A percentile compares a stretch with the other conserved stretches of the same genome.
These are phyloP conservation scores for Ptychobarbus kaznakovi DNA, from an alignment of 2,797 vertebrate genomes.

Conservation along the genomic window DNA sequence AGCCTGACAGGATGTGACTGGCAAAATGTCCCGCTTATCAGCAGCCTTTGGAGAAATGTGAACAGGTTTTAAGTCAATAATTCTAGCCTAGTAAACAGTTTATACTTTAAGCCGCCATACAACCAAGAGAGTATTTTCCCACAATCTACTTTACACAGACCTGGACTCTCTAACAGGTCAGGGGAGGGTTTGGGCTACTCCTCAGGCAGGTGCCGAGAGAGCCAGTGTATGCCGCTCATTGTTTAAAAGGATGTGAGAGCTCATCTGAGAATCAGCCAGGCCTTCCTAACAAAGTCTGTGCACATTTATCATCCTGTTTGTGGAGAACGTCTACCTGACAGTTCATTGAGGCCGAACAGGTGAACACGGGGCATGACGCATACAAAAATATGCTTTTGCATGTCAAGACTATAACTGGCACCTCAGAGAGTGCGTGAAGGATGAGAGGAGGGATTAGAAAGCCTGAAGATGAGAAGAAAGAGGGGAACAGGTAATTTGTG, in stretches of 20 bases:
- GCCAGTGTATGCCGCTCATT: not conserved
- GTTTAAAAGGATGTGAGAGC: constrained; percentile 11
- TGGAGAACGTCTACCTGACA: constrained; percentile 28
- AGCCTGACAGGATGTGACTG: not conserved
- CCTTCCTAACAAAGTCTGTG: constrained; percentile 21
- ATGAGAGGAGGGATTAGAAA: not conserved
- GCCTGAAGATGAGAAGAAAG: not conserved
- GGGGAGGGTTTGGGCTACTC: constrained; percentile 2
- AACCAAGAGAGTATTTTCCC: not conserved
- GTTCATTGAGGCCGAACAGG: constrained; percentile 18
- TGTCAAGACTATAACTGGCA: constrained; percentile 5
- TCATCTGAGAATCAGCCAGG: constrained; percentile 34
- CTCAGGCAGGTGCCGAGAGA: constrained; percentile 15
- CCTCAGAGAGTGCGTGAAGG: constrained; percentile 8
- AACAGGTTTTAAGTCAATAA: constrained; percentile 21
- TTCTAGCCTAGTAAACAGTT: constrained; percentile 6
- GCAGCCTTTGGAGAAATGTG: constrained; percentile 5
- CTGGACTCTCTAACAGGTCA: constrained; percentile 27
- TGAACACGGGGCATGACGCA: not conserved
- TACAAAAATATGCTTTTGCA: constrained; percentile 11
- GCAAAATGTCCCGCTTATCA: constrained; percentile 16
- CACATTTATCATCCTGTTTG: constrained; percentile 39
- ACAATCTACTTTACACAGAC: not conserved
- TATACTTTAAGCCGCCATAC: not conserved
- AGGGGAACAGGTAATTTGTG: not conserved